Evolutionary conservation across 2,888 invertebrate genomes (phyloP).

Genomic region (Tanypteryx hageni): DNA sequence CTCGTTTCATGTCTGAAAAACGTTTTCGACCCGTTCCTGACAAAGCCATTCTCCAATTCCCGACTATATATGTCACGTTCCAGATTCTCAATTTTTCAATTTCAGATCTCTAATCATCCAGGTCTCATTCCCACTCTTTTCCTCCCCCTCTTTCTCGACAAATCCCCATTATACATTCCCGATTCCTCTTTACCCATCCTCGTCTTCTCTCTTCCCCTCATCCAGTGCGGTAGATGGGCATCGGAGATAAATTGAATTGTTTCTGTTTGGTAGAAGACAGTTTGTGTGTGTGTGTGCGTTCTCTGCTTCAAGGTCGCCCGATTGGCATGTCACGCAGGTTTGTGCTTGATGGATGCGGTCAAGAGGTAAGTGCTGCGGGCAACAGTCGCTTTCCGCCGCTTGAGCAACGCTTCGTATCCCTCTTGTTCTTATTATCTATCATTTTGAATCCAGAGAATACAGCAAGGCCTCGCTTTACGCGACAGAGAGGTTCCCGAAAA

Average conservation of each 20-base stretch:
- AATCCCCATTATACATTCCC: not conserved
- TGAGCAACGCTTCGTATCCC: too few relatives aligned
- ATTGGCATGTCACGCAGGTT: slow-evolving; percentile 27
- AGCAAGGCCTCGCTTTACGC: too few relatives aligned
- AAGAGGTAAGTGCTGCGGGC: not conserved
- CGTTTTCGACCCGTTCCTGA: too few relatives aligned
- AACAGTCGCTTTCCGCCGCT: too few relatives aligned
- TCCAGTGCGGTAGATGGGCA: not conserved
- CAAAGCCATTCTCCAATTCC: too few relatives aligned
- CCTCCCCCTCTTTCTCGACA: not conserved
- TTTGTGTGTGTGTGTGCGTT: not conserved
- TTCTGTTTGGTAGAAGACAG: not conserved
- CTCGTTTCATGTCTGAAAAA: too few relatives aligned
- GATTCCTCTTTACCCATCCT: not conserved
- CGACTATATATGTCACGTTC: not conserved
- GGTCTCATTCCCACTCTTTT: not conserved
- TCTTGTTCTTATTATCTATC: too few relatives aligned
- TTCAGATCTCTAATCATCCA: not conserved
- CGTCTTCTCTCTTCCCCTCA: not conserved
- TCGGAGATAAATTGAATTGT: slow-evolving; percentile 20
- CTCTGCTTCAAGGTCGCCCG: not conserved
- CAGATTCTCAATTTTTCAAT: not conserved
- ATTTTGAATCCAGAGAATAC: too few relatives aligned
- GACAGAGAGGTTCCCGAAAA: too few relatives aligned
- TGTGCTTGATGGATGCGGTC: not conserved